Evolutionary conservation across 2,113 vertebrate genomes (phyloP), one percentile per base, ranked within the genome.

Genomic region (Hemichromis elongatus): DNA sequence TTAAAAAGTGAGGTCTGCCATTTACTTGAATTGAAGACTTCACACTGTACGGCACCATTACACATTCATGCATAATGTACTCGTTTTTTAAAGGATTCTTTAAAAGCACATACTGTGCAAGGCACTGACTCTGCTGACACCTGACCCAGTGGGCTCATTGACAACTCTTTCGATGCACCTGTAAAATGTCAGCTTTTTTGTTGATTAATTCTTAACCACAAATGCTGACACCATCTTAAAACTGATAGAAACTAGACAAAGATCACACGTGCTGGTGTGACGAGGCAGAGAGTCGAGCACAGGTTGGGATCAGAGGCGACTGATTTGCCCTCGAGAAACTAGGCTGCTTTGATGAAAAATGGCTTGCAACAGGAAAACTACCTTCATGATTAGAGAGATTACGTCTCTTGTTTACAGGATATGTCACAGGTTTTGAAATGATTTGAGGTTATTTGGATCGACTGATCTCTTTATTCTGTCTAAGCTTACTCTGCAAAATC

Each of bases 131-230:
- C 24, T 45, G 5, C 24, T 30, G 45, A 30, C 70, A 30, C n/a
- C 70, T 75, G 45, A 75, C 68, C 18, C 66, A 47, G 40, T 75
- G 68, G 26, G 5, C 68, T 73, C 45, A 73, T 13, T 18, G 16
- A 40, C 3, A 5, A 40, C 10, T 55, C 35, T n/a, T 68, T 50
- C 1, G 4, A n/a, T 37, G 28, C 37, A 84, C 28, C 10, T 37
- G 11, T 86, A 52, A 80, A 1, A 63, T 35, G 18, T 75, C 42
- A 75, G 16, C 42, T 33, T 61, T 52, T 24, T n/a, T 63, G 50
- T 26, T 35, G 12, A 68, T 84, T 80, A 55, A 80, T 80, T 70
- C 30, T 79, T 35, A 85, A 80, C 61, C 12, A 10, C 47, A 73
- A 80, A 61, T 9, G 42, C 53, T 81, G 28, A 61, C 12, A 18